Evolutionary conservation across 2,797 vertebrate genomes (phyloP), one percentile per base, ranked within the genome.

Genomic region (Microhierax caerulescens): DNA sequence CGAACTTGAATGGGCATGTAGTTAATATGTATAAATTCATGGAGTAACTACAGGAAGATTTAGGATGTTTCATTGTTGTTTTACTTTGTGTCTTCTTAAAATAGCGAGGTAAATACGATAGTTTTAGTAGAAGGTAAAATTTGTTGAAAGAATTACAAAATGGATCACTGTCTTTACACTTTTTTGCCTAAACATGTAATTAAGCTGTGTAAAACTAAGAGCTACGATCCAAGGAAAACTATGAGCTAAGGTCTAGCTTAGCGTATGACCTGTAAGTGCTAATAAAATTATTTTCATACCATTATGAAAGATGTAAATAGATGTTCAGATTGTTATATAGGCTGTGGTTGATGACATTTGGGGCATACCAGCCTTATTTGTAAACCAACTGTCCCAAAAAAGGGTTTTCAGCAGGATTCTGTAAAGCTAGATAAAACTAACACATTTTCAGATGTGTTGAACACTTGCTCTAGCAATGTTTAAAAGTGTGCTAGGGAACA

Each of bases 361-460:
- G 56, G 45, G 39, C 28, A 85, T 4, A 77, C 2, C 7, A 74
- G 16, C 18, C 48, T 85, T n/a, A 77, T 27, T 43, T 63, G 48
- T 56, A 88, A 95, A 76, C 13, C 32, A 82, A 47, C 15, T 22
- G 30, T 73, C 57, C 45, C 19, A 22, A n/a, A 84, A 59, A 60
- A 13, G 11, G 36, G 2, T 87, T 76, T 90, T 53, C 63, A 67
- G 22, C 16, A 77, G n/a, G 57, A 82, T 90, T 83, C 68, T 77
- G 25, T 34, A 87, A 14, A 87, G 50, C 54, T n/a, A 69, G 45
- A 92, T 50, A 93, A 85, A 94, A 37, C 30, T 73, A 78, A 83
- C 69, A 84, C 83, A 69, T 95, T 90, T 94, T 94, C 88, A 92
- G 63, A 90, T 72, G 54, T 27, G 41, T 65, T 84, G 77, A 95